Evolutionary conservation across 2,888 invertebrate genomes (phyloP).

Genomic region (Druceiella hillmani): DNA sequence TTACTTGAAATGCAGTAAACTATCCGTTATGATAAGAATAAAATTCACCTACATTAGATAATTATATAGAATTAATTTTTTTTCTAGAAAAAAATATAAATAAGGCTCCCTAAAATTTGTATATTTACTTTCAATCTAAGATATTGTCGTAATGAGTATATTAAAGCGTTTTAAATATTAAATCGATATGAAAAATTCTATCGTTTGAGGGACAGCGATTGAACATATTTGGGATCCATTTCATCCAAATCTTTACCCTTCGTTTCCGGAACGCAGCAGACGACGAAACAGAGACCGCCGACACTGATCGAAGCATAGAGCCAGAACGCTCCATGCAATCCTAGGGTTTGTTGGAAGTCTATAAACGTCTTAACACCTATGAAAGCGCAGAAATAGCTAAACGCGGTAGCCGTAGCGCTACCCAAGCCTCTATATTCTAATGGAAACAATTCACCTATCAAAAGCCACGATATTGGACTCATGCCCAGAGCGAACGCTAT

Average conservation of each 20-base stretch:
- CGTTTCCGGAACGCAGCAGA: slow-evolving; percentile 84
- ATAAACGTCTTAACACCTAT: slow-evolving; percentile 82
- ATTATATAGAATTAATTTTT: no score
- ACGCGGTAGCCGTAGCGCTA: slow-evolving; percentile 78
- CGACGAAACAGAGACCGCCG: slow-evolving; percentile 76
- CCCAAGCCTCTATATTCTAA: slow-evolving; percentile 81
- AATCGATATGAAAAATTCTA: no score
- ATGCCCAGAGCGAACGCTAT: slow-evolving; percentile 84
- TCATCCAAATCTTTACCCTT: slow-evolving; percentile 86
- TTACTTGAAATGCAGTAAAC: no score
- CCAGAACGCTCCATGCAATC: slow-evolving; percentile 83
- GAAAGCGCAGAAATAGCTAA: slow-evolving; percentile 83
- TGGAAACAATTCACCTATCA: slow-evolving; percentile 80
- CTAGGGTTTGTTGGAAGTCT: slow-evolving; percentile 70
- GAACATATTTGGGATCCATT: slow-evolving; percentile 69
- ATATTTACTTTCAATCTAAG: no score
- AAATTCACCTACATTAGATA: no score
- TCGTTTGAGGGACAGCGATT: slow-evolving; percentile 44
- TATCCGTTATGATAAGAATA: no score
- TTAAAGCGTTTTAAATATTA: no score
- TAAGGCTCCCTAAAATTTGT: no score
- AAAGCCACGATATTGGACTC: slow-evolving; percentile 82
- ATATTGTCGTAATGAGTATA: no score
- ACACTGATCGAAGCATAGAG: slow-evolving; percentile 80
- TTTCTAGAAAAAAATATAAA: no score